These are phyloP conservation scores for Cydia fagiglandana DNA, from an alignment of 1,140 invertebrate genomes.

Conservation along the genomic window DNA sequence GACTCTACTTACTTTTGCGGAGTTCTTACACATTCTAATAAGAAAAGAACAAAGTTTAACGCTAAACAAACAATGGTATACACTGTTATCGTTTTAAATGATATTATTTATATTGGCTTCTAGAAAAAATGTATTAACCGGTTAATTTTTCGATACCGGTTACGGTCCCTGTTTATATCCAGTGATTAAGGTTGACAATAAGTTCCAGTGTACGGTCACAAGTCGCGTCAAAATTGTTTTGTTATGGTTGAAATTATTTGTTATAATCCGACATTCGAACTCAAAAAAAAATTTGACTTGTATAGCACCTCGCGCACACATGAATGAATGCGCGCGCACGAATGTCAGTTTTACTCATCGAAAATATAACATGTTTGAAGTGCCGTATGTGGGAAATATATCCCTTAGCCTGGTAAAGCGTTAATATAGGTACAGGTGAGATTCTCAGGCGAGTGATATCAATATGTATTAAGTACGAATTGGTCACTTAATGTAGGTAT, in stretches of 20 bases:
- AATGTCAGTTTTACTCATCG: too few species aligned
- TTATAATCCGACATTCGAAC: neutral
- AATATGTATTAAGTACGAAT: too few species aligned
- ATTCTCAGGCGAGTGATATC: too few species aligned
- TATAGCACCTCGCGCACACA: too few species aligned
- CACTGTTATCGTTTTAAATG: neutral
- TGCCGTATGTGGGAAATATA: too few species aligned
- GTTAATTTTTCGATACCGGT: neutral
- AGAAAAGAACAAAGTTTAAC: neutral
- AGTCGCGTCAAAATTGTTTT: neutral
- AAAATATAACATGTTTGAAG: too few species aligned
- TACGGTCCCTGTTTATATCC: constrained; percentile 1
- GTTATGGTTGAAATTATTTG: neutral
- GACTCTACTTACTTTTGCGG: too few species aligned
- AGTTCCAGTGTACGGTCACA: neutral
- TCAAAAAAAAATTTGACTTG: neutral
- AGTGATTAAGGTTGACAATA: constrained; percentile 29
- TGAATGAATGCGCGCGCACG: too few species aligned
- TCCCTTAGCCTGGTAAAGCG: too few species aligned
- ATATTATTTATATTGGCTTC: neutral
- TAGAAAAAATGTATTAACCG: neutral
- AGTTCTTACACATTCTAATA: neutral
- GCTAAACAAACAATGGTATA: too few species aligned
- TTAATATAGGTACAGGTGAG: too few species aligned
- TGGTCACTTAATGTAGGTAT: too few species aligned